These are phyloP conservation scores for Periophthalmodon schlosseri DNA, from an alignment of 2,113 vertebrate species.

Conservation along the genomic window DNA sequence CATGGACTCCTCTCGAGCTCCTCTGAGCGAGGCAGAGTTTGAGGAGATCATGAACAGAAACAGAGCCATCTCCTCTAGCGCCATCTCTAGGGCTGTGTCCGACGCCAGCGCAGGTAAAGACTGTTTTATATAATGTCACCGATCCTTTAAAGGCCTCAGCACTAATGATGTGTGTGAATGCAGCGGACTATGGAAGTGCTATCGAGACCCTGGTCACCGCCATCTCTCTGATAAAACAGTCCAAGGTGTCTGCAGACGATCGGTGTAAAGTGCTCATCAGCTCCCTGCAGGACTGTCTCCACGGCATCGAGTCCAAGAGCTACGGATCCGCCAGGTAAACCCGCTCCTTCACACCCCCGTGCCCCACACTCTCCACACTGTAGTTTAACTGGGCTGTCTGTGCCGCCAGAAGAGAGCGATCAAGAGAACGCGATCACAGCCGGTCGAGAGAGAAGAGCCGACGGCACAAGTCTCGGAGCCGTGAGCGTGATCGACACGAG, in stretches of 20 bases:
- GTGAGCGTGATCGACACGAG: conserved; percentile 95
- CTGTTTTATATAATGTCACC: no score
- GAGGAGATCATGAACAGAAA: conserved; percentile 99
- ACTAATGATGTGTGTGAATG: not conserved
- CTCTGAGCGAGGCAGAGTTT: conserved; percentile 97
- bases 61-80: conserved; percentile 97
- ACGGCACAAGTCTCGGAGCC: conserved; percentile 96
- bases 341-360: not conserved
- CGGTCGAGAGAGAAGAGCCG: conserved; percentile 96
- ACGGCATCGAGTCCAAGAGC: conserved; percentile 98
- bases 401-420: conserved; percentile 92
- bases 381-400: conserved; percentile 13
- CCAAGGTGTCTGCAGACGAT: conserved; percentile 97
- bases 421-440: conserved; percentile 97
- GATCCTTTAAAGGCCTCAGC: not conserved
- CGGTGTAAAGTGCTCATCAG: conserved; percentile 99
- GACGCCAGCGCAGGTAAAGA: conserved; percentile 94
- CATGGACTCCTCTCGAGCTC: conserved; percentile 93
- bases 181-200: conserved; percentile 97
- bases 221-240: conserved; percentile 99
- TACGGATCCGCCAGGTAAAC: conserved; percentile 90
- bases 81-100: conserved; percentile 97
- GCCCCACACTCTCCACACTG: not conserved
- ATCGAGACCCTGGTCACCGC: conserved; percentile 99
- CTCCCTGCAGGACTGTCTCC: conserved; percentile 97